Percentiles rank a stretch among this genome's conserved stretches.
These are phyloP conservation scores for Dicycla oo DNA, from an alignment of 2,888 invertebrate genomes.

Conservation along the genomic window DNA sequence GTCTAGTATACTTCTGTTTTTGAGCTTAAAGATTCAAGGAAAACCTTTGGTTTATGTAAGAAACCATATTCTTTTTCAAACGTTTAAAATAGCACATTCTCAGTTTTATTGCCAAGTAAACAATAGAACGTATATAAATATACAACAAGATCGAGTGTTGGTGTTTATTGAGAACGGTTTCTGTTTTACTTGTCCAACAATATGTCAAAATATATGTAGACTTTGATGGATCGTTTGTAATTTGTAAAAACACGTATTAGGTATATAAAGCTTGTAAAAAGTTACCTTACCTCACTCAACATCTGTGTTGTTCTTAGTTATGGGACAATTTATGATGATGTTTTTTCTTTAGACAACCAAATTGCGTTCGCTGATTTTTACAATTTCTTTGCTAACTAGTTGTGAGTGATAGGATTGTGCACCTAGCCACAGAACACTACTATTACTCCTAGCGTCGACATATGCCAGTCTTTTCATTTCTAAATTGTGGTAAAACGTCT, in stretches of 20 bases:
- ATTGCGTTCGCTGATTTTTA: neutral
- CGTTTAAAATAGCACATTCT: conserved; percentile 9
- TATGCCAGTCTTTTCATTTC: no score
- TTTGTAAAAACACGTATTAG: no score
- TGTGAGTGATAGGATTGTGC: no score
- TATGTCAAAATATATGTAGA: conserved; percentile 24
- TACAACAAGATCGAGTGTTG: neutral
- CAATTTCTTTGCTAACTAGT: neutral
- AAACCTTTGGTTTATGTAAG: neutral
- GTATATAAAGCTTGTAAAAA: no score
- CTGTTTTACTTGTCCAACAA: conserved; percentile 15
- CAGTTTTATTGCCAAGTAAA: conserved; percentile 5
- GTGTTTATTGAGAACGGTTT: neutral
- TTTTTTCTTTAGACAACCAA: neutral
- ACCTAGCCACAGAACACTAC: no score
- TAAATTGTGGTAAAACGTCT: neutral
- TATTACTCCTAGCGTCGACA: no score
- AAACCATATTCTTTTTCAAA: neutral
- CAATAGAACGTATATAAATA: conserved; percentile 7
- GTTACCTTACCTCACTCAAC: neutral
- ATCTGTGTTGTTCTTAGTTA: neutral
- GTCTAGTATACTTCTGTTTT: neutral
- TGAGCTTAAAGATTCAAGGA: neutral
- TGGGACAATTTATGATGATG: neutral
- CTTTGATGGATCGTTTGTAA: conserved; percentile 19